phyloP scores from a whole-genome alignment of 2,797 vertebrate species.

The Distichodus sexfasciatus region DNA sequence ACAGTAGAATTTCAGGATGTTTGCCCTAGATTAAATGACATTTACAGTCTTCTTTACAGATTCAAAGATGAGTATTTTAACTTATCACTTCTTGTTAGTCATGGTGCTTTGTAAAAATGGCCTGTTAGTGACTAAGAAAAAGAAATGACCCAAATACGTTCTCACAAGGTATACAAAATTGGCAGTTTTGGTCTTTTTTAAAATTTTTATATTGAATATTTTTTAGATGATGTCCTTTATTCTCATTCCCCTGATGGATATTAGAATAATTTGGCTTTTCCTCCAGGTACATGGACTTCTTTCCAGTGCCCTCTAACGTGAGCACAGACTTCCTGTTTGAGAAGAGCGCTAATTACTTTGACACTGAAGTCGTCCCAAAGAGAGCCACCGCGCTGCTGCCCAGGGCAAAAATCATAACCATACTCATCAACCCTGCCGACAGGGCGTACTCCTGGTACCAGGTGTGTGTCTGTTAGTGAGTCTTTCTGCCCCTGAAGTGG shows the following conservation, averaged over 20 bases:
- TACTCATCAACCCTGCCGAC: slow-evolving; percentile 91
- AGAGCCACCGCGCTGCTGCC: slow-evolving; percentile 88
- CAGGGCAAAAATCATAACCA: slow-evolving; percentile 88
- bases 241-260: neutral
- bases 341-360: slow-evolving; percentile 98
- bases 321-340: slow-evolving; percentile 98
- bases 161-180: too few species aligned
- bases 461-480: slow-evolving; percentile 66
- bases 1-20: too few species aligned
- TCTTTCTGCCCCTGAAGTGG: too few species aligned
- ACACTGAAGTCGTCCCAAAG: slow-evolving; percentile 84
- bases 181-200: too few species aligned
- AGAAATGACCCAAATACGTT: too few species aligned
- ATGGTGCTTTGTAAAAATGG: too few species aligned
- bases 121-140: too few species aligned
- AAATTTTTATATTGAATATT: neutral
- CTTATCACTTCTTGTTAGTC: too few species aligned
- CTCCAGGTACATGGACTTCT: slow-evolving; percentile 97
- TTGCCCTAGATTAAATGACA: too few species aligned
- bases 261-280: slow-evolving; percentile 12
- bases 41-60: too few species aligned
- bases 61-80: too few species aligned
- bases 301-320: slow-evolving; percentile 94
- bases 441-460: slow-evolving; percentile 98
- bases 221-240: slow-evolving; percentile 6